A percentile compares a stretch with the other conserved stretches of the same genome.
These are phyloP conservation scores for Chromis chromis DNA, from an alignment of 2,797 vertebrate species.

Conservation along the genomic window DNA sequence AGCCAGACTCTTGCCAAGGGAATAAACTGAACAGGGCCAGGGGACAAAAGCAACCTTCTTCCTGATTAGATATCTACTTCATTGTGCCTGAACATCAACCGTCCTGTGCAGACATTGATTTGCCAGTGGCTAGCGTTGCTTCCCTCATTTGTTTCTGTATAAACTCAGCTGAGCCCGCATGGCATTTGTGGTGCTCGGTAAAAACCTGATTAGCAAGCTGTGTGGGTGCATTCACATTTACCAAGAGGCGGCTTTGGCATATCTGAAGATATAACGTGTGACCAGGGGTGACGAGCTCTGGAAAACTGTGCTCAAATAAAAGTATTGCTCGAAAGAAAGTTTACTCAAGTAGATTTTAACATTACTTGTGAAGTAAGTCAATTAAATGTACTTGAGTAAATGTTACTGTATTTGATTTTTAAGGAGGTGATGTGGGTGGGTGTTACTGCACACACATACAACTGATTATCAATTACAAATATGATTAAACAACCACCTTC, in stretches of 20 bases:
- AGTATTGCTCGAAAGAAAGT: neutral
- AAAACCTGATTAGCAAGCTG: constrained; percentile 76
- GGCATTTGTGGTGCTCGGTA: constrained; percentile 63
- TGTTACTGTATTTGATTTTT: neutral
- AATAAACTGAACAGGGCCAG: constrained; percentile 20
- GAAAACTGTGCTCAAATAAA: neutral
- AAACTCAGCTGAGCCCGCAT: constrained; percentile 73
- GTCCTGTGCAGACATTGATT: constrained; percentile 53
- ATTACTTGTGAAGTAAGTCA: neutral
- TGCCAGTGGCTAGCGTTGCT: constrained; percentile 58
- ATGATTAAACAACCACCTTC: too few species aligned
- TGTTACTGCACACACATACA: neutral
- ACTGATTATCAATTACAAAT: neutral
- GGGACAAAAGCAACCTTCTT: constrained; percentile 49
- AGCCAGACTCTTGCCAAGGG: neutral
- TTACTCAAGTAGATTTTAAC: neutral
- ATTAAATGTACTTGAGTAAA: neutral
- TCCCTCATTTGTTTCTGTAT: constrained; percentile 77
- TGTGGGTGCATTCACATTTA: constrained; percentile 45
- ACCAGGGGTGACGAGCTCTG: neutral
- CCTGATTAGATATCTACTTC: constrained; percentile 43
- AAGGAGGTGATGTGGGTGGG: neutral
- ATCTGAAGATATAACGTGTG: constrained; percentile 17
- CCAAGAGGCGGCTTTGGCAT: constrained; percentile 35
- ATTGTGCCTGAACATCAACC: constrained; percentile 35